Base-by-base conservation (phyloP, 2,113 vertebrate genomes). In the Girardinichthys multiradiatus region DNA sequence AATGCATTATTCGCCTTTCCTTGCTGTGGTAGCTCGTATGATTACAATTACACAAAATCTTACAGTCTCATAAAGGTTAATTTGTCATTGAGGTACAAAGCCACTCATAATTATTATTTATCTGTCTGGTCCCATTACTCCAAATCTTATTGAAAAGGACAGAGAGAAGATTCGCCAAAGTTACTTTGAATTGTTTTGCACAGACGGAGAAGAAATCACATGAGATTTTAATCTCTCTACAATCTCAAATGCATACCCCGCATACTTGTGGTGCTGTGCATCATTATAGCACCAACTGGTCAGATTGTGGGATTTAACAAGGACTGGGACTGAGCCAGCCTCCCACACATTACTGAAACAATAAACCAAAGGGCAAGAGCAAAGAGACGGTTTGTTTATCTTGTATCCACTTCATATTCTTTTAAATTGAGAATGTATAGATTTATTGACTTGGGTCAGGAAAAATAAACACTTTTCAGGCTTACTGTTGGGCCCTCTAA, bases 131-230 rank as follows among this genome's bases (percentile, higher is more conserved):
- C 68, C 48, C 74, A 74, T 11, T 21, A 51, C 73, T 68, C 42
- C 7, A 64, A 37, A 80, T 51, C 72, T 81, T 66, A 81, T 85
- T 76, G n/a, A n/a, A n/a, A 84, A 69, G 33, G 45, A 33, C 78
- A 69, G 64, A 80, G 70, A 73, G 42, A 77, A 61, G 68, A 59
- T 48, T 58, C 75, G 72, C 27, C 28, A 60, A 68, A 74, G 58
- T 66, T 64, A 65, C 72, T 78, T 58, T 65, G 70, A 75, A 75
- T 64, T 37, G 30, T 58, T 27, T 26, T 48, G 68, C 31, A 51
- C 75, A 57, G 29, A 71, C 5, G 26, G 31, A 57, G 62, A 42
- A 14, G 33, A 61, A 57, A 54, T 63, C 76, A 74, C 35, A 39
- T 12, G 51, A 68, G 68, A 68, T 57, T 72, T 64, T 67, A 63